phyloP scores from a whole-genome alignment of 1,140 invertebrate genomes.

The Camponotus floridanus region DNA sequence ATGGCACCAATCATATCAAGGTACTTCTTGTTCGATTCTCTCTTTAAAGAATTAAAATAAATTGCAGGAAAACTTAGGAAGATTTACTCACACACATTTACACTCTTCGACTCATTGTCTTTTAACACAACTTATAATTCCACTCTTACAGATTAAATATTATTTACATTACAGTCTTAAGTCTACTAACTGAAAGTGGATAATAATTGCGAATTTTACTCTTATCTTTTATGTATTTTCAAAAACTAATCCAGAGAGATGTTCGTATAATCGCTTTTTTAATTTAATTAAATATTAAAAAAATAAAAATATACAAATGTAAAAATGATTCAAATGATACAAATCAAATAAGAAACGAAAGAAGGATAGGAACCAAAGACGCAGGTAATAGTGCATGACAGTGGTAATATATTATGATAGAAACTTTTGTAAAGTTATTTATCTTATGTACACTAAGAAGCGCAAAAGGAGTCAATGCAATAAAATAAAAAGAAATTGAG shows the following conservation, averaged over 20 bases:
- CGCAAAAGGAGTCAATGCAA: no score
- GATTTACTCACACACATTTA: neutral
- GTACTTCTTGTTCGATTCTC: neutral
- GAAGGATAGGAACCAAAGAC: no score
- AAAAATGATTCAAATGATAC: no score
- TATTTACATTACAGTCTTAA: neutral
- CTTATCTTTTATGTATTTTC: neutral
- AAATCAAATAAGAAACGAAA: no score
- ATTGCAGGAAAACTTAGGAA: neutral
- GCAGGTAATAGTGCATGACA: no score
- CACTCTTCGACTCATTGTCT: neutral
- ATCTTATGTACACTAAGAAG: no score
- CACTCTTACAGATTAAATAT: neutral
- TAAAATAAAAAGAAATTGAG: no score
- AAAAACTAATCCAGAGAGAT: neutral
- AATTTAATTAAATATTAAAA: neutral
- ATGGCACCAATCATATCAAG: slow-evolving; percentile 39
- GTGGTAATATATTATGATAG: no score
- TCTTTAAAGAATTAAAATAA: neutral
- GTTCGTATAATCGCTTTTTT: neutral
- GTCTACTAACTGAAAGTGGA: neutral
- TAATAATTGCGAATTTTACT: neutral
- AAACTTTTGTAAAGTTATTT: no score
- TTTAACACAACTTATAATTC: neutral
- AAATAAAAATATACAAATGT: no score